phyloP scores from a whole-genome alignment of 2,113 vertebrate genomes.

The Ascaphus truei region DNA sequence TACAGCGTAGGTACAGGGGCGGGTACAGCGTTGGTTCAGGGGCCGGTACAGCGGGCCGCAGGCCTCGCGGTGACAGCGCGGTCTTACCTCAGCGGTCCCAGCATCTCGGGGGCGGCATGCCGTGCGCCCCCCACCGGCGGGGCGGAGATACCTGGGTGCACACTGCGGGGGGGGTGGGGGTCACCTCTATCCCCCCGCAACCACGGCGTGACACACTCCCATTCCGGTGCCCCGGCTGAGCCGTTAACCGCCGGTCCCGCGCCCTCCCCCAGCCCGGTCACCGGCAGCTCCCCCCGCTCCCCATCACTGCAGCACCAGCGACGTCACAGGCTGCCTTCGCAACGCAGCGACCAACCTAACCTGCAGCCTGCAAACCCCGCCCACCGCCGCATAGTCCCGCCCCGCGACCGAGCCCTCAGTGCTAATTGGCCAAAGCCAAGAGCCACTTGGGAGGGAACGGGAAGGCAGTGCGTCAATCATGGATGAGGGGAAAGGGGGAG shows the following conservation, averaged over 20 bases:
- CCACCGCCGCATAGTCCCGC: slow-evolving; percentile 40
- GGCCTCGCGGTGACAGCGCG: neutral
- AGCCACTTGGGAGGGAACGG: slow-evolving; percentile 32
- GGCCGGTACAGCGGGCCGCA: neutral
- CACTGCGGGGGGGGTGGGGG: neutral
- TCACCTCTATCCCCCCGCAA: slow-evolving; percentile 1
- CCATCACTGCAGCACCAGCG: slow-evolving; percentile 52
- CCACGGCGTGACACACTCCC: neutral
- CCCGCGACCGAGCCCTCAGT: slow-evolving; percentile 14
- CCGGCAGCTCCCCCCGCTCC: slow-evolving; percentile 49
- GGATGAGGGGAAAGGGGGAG: slow-evolving; percentile 30
- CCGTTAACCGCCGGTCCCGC: neutral
- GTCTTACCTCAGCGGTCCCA: slow-evolving; percentile 9
- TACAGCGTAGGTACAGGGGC: too few species aligned
- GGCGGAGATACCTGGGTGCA: neutral
- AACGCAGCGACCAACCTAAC: slow-evolving; percentile 26
- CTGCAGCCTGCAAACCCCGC: neutral
- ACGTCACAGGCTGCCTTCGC: slow-evolving; percentile 19
- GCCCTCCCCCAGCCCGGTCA: neutral
- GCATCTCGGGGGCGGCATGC: neutral
- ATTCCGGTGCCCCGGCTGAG: neutral
- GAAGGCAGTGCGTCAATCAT: slow-evolving; percentile 26
- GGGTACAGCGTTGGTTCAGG: too few species aligned
- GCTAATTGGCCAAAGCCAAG: slow-evolving; percentile 46
- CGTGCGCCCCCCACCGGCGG: neutral